Base-by-base conservation (phyloP, 2,888 invertebrate species). In the Netelia inedita region DNA sequence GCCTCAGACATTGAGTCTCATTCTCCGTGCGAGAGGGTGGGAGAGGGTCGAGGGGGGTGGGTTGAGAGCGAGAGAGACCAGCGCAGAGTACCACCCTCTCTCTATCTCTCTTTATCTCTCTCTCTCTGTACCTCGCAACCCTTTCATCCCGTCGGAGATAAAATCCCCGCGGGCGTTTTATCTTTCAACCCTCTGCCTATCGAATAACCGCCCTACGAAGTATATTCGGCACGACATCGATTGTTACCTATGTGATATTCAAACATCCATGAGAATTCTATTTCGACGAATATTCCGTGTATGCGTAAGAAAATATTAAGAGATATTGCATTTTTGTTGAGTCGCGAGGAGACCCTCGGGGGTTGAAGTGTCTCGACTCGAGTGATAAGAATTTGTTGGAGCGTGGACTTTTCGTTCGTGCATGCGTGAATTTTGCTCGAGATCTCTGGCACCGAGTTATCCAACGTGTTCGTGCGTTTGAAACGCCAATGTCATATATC, bases 1-100 rank as follows among this genome's bases (percentile, higher is more conserved):
- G 73, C 80, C 75, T 83, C 79, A 75, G 79, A 80, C 79, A 71
- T 79, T 59, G 74, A 80, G 74, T 80, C 83, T 79, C 75, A 79
- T 65, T 83, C 75, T 75, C 74, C n/a, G 11, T 35, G 66, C 19
- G 65, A 71, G 43, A 10, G 68, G 11, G 16, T 53, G 23, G 61
- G 28, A 23, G 65, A 28, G 23, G 69, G 83, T 80, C 53, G 82
- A 68, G 28, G 59, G 21, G 53, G 23, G 79, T 41, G 57, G 81
- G 66, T 19, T 71, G 73, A 75, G 80, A 57, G 41, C 53, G 65
- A 83, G 78, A 80, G 79, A 81, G 19, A n/a, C 50, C 53, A 72
- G 76, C 66, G 71, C 82, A 82, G 46, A 46, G 82, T 82, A 65
- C 63, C 65, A 75, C 16, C 28, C 23, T 46, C 41, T 55, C 55